A percentile compares a stretch with the other conserved stretches of the same genome.
These are phyloP conservation scores for Pseudorhombus dupliciocellatus DNA, from an alignment of 2,113 vertebrate species.

Conservation along the genomic window DNA sequence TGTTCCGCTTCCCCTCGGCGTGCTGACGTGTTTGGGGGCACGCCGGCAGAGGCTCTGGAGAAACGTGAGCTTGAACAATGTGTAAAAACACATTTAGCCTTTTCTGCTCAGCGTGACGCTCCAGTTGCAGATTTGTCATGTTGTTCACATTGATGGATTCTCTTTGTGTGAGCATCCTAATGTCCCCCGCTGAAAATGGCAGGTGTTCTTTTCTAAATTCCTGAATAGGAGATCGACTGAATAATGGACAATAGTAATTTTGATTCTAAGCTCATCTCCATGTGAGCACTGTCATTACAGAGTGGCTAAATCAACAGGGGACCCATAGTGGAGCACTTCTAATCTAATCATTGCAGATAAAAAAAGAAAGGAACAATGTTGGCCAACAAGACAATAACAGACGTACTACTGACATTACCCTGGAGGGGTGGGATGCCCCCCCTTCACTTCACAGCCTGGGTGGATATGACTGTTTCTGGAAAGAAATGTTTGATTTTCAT, in stretches of 20 bases:
- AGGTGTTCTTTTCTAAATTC: conserved; percentile 31
- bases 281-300: conserved; percentile 31
- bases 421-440: conserved; percentile 35
- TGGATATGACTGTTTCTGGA: conserved; percentile 33
- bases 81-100: conserved; percentile 15
- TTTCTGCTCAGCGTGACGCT: conserved; percentile 2
- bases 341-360: conserved; percentile 54
- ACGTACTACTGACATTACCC: conserved; percentile 36
- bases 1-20: background rate
- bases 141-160: conserved; percentile 23
- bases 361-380: conserved; percentile 26
- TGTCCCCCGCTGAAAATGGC: conserved; percentile 6
- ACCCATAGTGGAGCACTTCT: conserved; percentile 14
- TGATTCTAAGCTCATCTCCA: conserved; percentile 42
- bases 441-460: background rate
- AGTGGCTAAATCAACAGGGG: conserved; percentile 45
- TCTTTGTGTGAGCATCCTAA: conserved; percentile 27
- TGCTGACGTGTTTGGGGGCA: conserved; percentile 23
- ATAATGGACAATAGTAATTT: conserved; percentile 42
- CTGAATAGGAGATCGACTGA: conserved; percentile 22
- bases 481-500: conserved; percentile 3
- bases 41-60: conserved; percentile 1
- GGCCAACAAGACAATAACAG: conserved; percentile 28
- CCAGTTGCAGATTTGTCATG: conserved; percentile 21
- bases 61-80: conserved; percentile 23